Conservation (phyloP, 2,113 vertebrate genomes). For the Grallaria varia region DNA sequence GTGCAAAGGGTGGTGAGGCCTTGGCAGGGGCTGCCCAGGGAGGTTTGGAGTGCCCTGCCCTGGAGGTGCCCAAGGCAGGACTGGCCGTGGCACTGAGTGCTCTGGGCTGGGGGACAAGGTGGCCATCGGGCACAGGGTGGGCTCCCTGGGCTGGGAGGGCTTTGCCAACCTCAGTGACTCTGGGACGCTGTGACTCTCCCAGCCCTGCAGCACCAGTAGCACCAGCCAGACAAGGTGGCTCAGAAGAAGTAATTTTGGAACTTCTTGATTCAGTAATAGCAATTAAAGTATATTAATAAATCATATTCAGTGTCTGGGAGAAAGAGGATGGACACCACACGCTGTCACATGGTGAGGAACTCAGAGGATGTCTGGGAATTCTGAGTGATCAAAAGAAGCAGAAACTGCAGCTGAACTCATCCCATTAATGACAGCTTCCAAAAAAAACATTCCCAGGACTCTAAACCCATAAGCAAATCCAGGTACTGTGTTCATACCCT, state of each 20-base stretch:
- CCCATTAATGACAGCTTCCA: neutral
- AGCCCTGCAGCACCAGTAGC: neutral
- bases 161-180: neutral
- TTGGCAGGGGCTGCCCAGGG: neutral
- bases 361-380: neutral
- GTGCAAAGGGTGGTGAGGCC: neutral
- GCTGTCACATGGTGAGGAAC: neutral
- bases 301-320: neutral
- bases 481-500: fast-evolving
- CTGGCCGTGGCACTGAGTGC: neutral
- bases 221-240: neutral
- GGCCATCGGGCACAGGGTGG: fast-evolving
- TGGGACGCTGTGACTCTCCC: neutral
- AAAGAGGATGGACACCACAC: neutral
- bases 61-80: neutral
- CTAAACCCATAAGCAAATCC: neutral
- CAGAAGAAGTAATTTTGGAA: neutral
- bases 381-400: neutral
- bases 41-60: neutral
- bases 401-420: neutral
- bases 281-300: neutral
- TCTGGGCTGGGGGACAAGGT: neutral
- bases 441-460: neutral
- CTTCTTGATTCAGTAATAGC: neutral
- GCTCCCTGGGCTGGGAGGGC: fast-evolving